Percentiles rank a stretch among this genome's conserved stretches.
Evolutionary conservation across 2,797 vertebrate species (phyloP).

Genomic region (Syngnathus acus): DNA sequence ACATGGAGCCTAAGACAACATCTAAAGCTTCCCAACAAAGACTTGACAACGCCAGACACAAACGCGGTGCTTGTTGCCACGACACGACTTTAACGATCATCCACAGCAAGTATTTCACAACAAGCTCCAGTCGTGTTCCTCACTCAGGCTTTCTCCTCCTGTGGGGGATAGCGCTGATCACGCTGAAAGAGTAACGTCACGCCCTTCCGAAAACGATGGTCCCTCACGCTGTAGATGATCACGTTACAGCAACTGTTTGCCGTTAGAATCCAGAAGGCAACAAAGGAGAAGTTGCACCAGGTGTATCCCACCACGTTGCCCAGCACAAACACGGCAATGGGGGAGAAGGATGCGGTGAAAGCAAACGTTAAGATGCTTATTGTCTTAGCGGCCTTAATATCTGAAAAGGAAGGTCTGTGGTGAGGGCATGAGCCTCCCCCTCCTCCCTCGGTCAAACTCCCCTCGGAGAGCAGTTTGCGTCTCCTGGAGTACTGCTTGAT

Average conservation of each 20-base stretch:
- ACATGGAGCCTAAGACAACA: background rate
- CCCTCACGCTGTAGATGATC: slow-evolving; percentile 77
- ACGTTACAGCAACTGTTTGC: slow-evolving; percentile 83
- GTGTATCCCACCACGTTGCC: slow-evolving; percentile 75
- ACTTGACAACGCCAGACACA: background rate
- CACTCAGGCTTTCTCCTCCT: slow-evolving; percentile 57
- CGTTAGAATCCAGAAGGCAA: slow-evolving; percentile 80
- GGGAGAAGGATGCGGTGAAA: slow-evolving; percentile 75
- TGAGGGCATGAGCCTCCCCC: slow-evolving; percentile 42
- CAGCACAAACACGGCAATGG: slow-evolving; percentile 77
- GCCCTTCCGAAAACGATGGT: slow-evolving; percentile 76
- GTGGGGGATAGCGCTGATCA: slow-evolving; percentile 44
- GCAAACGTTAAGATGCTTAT: slow-evolving; percentile 77
- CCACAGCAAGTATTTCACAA: background rate
- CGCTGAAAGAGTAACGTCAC: slow-evolving; percentile 70
- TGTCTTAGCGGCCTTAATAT: slow-evolving; percentile 80
- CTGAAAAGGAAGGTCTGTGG: slow-evolving; percentile 74
- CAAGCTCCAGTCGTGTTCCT: background rate
- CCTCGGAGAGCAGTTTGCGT: slow-evolving; percentile 70
- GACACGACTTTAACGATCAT: background rate
- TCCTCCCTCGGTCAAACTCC: slow-evolving; percentile 48
- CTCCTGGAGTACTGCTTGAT: slow-evolving; percentile 67
- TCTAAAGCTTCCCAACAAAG: background rate
- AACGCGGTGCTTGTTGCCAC: background rate
- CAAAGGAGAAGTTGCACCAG: slow-evolving; percentile 81